Evolutionary conservation across 2,113 vertebrate species (phyloP), one percentile per base, ranked within the genome.

Genomic region (Takifugu flavidus): DNA sequence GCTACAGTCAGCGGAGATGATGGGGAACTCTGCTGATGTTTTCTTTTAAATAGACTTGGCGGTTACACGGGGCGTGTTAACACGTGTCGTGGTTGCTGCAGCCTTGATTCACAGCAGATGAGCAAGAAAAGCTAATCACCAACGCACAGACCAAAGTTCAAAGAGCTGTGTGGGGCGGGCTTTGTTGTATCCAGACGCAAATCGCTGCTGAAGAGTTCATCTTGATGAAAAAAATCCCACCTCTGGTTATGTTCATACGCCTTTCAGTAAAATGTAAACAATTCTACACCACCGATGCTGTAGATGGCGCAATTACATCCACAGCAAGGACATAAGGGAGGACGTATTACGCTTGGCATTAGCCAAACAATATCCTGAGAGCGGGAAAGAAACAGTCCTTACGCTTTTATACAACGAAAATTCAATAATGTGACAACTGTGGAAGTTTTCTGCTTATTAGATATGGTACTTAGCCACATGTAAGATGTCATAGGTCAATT

Each of bases 31-130:
- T 51, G 62, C 28, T 28, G 57, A 74, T 66, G 45, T 55, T 34
- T 49, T 49, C 63, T 56, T 72, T 46, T 54, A 74, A 14, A 26
- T 15, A 4, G 11, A 27, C 3, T 53, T 64, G 68, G 70, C 4
- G 50, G 72, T 82, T 74, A 42, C 62, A 70, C 47, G 47, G 47
- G 64, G 53, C 73, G 68, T 76, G 60, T 61, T 59, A 63, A 82
- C 78, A 78, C 74, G 67, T 80, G 77, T 78, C 72, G 77, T 58
- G 49, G 59, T 65, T 74, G 72, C 74, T 62, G 47, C 49, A 75
- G 68, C 29, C 52, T 60, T 78, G 78, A 86, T 86, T 72, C 60
- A 74, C 50, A 79, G 60, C 81, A 86, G 74, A 86, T 82, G 79
- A 75, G 77, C 77, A 80, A 67, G 51, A 50, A 8, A 49, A 28